A percentile compares a stretch with the other conserved stretches of the same genome.
Evolutionary conservation across 2,113 vertebrate species (phyloP).

Genomic region (Calyptomena viridis): DNA sequence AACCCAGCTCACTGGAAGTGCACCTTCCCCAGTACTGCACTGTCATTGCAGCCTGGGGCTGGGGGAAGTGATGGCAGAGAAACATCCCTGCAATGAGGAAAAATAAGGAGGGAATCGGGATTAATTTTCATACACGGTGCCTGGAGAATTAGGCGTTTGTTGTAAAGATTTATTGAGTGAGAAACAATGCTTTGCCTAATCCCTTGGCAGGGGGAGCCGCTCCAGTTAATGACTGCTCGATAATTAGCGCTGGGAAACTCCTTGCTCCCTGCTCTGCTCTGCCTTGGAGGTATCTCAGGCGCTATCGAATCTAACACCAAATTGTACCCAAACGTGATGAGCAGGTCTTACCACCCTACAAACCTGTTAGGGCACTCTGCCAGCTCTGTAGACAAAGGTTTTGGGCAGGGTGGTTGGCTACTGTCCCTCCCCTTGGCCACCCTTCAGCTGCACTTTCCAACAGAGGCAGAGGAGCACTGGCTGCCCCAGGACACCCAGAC

Average conservation of each 20-base stretch:
- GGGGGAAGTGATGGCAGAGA: not conserved
- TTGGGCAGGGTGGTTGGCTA: not conserved
- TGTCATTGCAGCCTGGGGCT: not conserved
- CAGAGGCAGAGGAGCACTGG: rapidly evolving
- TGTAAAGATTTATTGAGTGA: conserved; percentile 9
- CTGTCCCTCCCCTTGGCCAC: not conserved
- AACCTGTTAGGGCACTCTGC: not conserved
- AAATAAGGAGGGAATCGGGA: not conserved
- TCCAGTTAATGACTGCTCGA: not conserved
- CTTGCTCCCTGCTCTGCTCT: not conserved
- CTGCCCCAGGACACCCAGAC: not conserved
- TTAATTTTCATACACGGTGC: not conserved
- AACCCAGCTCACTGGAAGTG: not conserved
- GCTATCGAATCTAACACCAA: not conserved
- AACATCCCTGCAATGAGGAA: not conserved
- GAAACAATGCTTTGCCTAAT: conserved; percentile 13
- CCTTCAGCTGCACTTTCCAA: not conserved
- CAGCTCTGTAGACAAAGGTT: not conserved
- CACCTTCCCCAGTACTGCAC: not conserved
- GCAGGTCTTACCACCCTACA: not conserved
- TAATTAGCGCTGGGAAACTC: conserved; percentile 23
- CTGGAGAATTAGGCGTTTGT: conserved; percentile 3
- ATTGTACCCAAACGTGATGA: not conserved
- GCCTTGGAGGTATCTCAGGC: not conserved
- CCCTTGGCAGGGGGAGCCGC: not conserved